A percentile compares a stretch with the other conserved stretches of the same genome.
These are phyloP conservation scores for Gyps fulvus DNA, from an alignment of 2,113 vertebrate genomes.

Conservation along the genomic window DNA sequence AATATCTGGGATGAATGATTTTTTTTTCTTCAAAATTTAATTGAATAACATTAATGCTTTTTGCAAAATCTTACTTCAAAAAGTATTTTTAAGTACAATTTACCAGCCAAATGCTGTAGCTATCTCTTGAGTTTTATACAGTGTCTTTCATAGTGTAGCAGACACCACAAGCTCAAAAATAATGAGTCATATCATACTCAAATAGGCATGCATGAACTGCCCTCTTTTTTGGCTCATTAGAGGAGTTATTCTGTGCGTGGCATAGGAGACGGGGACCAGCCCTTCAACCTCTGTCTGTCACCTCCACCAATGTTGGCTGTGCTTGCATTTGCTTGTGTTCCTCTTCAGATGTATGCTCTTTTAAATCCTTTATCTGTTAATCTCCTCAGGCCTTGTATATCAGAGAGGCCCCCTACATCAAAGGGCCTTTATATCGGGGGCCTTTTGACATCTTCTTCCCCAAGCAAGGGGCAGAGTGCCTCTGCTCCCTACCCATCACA, in stretches of 20 bases:
- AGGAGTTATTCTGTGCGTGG: background rate
- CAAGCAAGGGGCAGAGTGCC: background rate
- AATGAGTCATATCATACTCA: background rate
- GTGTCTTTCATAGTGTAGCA: background rate
- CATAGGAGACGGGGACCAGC: background rate
- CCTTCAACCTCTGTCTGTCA: background rate
- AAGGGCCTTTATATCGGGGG: background rate
- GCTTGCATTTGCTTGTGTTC: background rate
- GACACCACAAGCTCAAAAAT: background rate
- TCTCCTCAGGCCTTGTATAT: background rate
- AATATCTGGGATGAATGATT: background rate
- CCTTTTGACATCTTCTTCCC: background rate
- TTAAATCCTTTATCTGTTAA: background rate
- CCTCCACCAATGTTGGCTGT: background rate
- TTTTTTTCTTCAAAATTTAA: background rate
- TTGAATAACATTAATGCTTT: background rate
- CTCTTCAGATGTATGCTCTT: background rate
- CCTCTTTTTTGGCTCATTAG: background rate
- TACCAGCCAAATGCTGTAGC: background rate
- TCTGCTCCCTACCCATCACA: background rate
- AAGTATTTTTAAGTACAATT: background rate
- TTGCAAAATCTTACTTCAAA: background rate
- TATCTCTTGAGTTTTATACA: background rate
- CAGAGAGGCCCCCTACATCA: background rate
- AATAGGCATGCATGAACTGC: background rate